Conservation (phyloP, 2,888 invertebrate species). For the Tipula helvola region DNA sequence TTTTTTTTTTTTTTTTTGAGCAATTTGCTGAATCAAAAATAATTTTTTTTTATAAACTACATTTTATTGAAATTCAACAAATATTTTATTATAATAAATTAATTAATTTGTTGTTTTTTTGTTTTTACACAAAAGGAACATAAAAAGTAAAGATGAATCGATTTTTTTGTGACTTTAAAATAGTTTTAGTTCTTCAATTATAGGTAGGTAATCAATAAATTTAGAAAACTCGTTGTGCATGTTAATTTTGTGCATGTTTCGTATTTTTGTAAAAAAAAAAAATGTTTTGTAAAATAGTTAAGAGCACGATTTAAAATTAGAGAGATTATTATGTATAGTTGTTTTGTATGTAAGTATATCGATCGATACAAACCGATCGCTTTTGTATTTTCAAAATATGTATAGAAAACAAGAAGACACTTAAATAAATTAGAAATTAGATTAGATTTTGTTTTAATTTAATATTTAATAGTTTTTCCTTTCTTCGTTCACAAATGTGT, state of each 20-base stretch:
- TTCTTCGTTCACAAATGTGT: slow-evolving; percentile 42
- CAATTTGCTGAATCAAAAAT: not conserved
- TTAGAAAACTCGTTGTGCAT: not conserved
- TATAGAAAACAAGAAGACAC: not conserved
- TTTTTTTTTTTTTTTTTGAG: not conserved
- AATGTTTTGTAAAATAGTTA: not conserved
- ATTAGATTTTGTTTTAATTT: slow-evolving; percentile 16
- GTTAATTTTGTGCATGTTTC: not conserved
- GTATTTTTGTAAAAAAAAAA: not conserved
- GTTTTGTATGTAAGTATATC: not conserved
- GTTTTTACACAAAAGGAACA: not conserved
- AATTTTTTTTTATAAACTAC: not conserved
- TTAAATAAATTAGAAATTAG: not conserved
- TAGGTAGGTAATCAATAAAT: not conserved
- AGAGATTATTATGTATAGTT: not conserved
- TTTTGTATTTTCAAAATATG: not conserved
- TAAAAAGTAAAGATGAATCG: not conserved
- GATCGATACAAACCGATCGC: not conserved
- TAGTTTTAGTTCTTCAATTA: not conserved
- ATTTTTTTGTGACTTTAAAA: not conserved
- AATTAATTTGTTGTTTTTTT: not conserved
- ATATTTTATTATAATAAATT: not conserved
- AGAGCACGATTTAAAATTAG: not conserved
- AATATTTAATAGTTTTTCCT: slow-evolving; percentile 34
- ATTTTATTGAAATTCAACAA: not conserved